Base-by-base conservation (phyloP, 2,113 vertebrate species). In the Cygnus atratus region DNA sequence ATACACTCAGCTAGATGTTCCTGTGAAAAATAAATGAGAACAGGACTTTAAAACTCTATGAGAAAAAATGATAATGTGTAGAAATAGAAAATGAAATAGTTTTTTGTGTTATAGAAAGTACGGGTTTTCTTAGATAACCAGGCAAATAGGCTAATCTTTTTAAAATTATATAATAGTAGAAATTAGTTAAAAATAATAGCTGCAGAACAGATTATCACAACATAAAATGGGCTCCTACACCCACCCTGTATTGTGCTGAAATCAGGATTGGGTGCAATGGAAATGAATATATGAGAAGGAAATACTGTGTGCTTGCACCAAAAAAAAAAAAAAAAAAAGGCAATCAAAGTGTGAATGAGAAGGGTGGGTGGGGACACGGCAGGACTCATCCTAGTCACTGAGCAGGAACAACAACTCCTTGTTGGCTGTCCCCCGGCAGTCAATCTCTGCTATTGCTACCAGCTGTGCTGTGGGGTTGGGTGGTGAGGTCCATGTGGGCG, bases 401-500 rank as follows among this genome's bases (percentile, higher is more conserved):
- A 52, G 19, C 21, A 31, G 54, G 11, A 63, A 31, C 20, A 78
- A 54, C 18, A 74, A 41, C 28, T 58, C 33, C 13, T 5, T 26
- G 24, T n/a, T 26, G 18, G 28, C 17, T 46, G 39, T 46, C 20
- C 22, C n/a, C 17, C 2, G 0, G 13, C 2, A 0, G 26, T 31
- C 2, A 2, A 13, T 18, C n/a, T 24, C 84, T 50, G 31, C 43
- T 61, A 16, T 63, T 18, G 6, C 37, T 75, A 2, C 55, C 31
- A 29, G 12, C 50, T 2, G 0, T 0, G 2, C 1, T 9, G 39
- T 0, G 4, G 13, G 11, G 3, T 1, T 55, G 39, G 14, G 31
- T 72, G 66, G 5, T 25, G 71, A 79, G 66, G 16, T 25, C 67
- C 2, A 0, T 6, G 43, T n/a, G n/a, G 18, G 13, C 18, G 7